These are phyloP conservation scores for Patagioenas fasciata DNA, from an alignment of 2,113 vertebrate genomes.

Conservation along the genomic window DNA sequence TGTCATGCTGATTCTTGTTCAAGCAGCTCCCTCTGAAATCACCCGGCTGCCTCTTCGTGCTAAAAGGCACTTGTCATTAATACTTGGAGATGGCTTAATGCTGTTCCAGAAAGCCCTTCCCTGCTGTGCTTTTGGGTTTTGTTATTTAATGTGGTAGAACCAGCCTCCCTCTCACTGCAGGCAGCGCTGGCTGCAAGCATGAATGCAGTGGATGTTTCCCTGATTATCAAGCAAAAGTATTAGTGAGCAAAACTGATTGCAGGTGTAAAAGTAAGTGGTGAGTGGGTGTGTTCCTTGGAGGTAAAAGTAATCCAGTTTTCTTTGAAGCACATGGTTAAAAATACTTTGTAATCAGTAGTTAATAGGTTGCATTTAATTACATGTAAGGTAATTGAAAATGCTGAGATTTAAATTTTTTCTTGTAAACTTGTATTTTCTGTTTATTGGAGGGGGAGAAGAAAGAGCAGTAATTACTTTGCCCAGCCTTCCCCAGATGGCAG, in stretches of 20 bases:
- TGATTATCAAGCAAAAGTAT: not conserved
- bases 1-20: not conserved
- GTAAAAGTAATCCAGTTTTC: not conserved
- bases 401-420: not conserved
- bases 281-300: not conserved
- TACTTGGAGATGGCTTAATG: not conserved
- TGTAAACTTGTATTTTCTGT: not conserved
- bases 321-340: not conserved
- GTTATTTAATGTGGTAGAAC: not conserved
- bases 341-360: not conserved
- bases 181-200: not conserved
- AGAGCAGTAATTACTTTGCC: not conserved
- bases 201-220: not conserved
- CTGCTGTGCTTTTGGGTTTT: conserved; percentile 4
- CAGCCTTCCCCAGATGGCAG: not conserved
- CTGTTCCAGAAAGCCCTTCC: not conserved
- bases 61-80: not conserved
- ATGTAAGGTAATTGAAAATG: not conserved
- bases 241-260: not conserved
- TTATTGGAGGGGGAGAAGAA: not conserved
- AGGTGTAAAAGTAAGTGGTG: not conserved
- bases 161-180: not conserved
- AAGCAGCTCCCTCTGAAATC: not conserved
- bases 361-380: not conserved
- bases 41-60: not conserved